Conservation (phyloP, 2,888 invertebrate genomes). For the Hetaerina titia region DNA sequence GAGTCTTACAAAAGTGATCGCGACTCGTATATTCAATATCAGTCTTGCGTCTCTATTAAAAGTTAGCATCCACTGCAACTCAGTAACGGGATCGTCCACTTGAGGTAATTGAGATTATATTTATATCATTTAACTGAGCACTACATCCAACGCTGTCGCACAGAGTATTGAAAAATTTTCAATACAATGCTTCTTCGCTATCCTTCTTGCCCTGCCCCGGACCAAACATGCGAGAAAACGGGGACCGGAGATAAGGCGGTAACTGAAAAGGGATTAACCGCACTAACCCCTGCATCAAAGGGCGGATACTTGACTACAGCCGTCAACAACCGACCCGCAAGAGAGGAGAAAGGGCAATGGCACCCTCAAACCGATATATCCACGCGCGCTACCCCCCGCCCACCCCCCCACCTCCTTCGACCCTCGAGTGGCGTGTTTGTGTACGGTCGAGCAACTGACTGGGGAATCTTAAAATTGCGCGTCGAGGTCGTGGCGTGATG, state of each 20-base stretch:
- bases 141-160: too few relatives aligned
- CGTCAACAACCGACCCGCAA: not conserved
- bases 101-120: too few relatives aligned
- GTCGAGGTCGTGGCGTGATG: conserved; percentile 22
- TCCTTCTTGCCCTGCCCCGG: not conserved
- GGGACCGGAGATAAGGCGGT: not conserved
- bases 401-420: not conserved
- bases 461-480: not conserved
- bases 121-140: too few relatives aligned
- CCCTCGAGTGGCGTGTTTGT: conserved; percentile 16
- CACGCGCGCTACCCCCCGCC: not conserved
- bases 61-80: too few relatives aligned
- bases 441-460: not conserved
- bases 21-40: too few relatives aligned
- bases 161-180: too few relatives aligned
- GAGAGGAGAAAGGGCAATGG: not conserved
- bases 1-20: too few relatives aligned
- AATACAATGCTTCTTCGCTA: not conserved
- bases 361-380: not conserved
- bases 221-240: not conserved
- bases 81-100: too few relatives aligned
- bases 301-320: not conserved
- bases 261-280: not conserved
- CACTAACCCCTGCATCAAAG: not conserved
- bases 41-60: too few relatives aligned